A percentile compares a stretch with the other conserved stretches of the same genome.
Conservation (phyloP, 2,113 vertebrate species). For the Penelope pileata region DNA sequence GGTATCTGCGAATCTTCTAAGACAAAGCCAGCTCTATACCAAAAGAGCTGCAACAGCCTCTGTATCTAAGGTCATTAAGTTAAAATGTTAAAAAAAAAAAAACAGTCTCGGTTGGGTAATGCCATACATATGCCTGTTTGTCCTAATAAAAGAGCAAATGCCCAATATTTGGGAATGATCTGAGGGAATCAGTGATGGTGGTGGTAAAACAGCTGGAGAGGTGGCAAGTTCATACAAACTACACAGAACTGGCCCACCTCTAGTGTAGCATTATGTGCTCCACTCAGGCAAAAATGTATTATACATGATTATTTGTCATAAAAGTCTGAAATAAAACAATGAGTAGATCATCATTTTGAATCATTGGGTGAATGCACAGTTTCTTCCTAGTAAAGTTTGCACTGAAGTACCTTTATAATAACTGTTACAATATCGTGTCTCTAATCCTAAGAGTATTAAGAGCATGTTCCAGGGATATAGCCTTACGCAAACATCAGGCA, state of each 20-base stretch:
- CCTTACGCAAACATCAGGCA: not conserved
- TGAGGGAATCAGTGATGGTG: not conserved
- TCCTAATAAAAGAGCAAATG: not conserved
- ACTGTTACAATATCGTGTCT: accelerated
- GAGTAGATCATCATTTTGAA: not conserved
- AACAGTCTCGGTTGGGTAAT: not conserved
- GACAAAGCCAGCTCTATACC: not conserved
- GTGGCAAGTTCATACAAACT: not conserved
- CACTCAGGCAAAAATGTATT: not conserved
- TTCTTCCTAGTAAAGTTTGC: accelerated
- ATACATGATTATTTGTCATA: not conserved
- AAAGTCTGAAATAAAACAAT: not conserved
- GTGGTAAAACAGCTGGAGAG: not conserved
- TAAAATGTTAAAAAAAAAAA: not conserved
- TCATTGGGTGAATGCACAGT: not conserved
- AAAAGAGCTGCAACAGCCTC: not conserved
- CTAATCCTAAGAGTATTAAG: accelerated
- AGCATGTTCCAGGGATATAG: accelerated
- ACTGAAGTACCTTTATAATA: accelerated
- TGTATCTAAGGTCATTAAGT: not conserved
- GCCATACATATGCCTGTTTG: accelerated
- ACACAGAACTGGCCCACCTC: accelerated
- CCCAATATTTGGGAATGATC: not conserved
- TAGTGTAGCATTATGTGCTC: not conserved
- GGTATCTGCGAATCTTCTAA: too few species aligned